Evolutionary conservation across 2,888 invertebrate genomes (phyloP), one percentile per base, ranked within the genome.

Genomic region (Physocephala rufipes): DNA sequence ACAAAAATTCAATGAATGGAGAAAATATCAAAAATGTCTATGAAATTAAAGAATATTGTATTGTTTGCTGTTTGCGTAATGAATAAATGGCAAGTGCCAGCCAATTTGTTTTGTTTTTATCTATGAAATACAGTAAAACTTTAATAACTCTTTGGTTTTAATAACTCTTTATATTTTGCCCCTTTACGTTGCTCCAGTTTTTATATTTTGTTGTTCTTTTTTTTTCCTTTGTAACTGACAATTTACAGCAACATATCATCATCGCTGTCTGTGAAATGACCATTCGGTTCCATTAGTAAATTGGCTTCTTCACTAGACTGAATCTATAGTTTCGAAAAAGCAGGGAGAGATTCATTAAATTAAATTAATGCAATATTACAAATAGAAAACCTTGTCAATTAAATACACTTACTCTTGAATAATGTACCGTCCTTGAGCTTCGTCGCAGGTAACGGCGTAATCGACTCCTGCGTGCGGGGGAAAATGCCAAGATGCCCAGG

Each of bases 251-350:
- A 75, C 82, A 85, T 84, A 65, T 85, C 85, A 67, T 85, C 84
- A 72, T 85, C 85, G 71, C 85, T 85, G 53, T 83, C 83, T 7
- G 81, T 82, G 47, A 85, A 82, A 70, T 83, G 83, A 2, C 84
- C 85, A 75, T 82, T 83, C 19, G 84, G 82, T 71, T 84, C 84
- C 26, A 85, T 73, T 69, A 85, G 72, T 71, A 85, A 75, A 72
- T 83, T 85, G 2, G 84, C 85, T 72, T 85, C 85, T 74, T 85
- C 85, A 55, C 80, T 82, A 4, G 83, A 81, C 65, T 81, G 82
- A 36, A 85, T 84, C 85, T 85, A 71, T 16, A 66, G 28, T 16
- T 12, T 1, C 4, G 4, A 24, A 24, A 21, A 53, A 9, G 21
- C 7, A 53, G 24, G n/a, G 19, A 21, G 9, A 53, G 30, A 30